Percentiles rank a stretch among this genome's conserved stretches.
Conservation (phyloP, 2,797 vertebrate species). For the Alfaro cultratus region DNA sequence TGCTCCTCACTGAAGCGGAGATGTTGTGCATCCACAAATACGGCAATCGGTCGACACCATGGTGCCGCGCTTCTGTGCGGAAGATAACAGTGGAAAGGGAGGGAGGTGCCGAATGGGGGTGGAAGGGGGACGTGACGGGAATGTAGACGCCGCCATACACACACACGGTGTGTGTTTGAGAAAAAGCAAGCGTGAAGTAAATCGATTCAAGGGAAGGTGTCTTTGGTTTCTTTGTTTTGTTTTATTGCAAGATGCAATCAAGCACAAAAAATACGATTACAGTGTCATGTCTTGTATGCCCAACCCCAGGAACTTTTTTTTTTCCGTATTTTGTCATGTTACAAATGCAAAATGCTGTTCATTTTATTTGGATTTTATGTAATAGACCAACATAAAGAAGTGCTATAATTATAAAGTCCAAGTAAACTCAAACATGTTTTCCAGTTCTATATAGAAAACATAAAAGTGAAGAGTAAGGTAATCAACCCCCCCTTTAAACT, state of each 20-base stretch:
- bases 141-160: conserved; percentile 41
- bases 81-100: conserved; percentile 49
- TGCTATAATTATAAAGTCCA: background rate
- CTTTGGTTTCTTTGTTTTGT: conserved; percentile 44
- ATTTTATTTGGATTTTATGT: background rate
- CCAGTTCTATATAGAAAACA: background rate
- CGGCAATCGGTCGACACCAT: conserved; percentile 30
- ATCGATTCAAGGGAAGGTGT: conserved; percentile 44
- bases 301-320: background rate
- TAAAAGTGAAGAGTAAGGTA: background rate
- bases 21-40: conserved; percentile 57
- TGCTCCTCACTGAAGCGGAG: conserved; percentile 55
- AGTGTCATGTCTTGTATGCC: background rate
- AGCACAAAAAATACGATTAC: conserved; percentile 43
- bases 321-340: background rate
- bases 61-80: conserved; percentile 38
- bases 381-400: background rate
- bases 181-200: conserved; percentile 38
- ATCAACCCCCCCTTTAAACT: background rate
- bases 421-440: background rate
- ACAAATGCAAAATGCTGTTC: background rate
- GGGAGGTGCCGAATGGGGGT: conserved; percentile 50
- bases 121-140: conserved; percentile 64
- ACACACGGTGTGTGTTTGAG: conserved; percentile 19
- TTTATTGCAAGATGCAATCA: conserved; percentile 36